These are phyloP conservation scores for Bradypodion pumilum DNA, from an alignment of 2,797 vertebrate genomes.

Conservation along the genomic window DNA sequence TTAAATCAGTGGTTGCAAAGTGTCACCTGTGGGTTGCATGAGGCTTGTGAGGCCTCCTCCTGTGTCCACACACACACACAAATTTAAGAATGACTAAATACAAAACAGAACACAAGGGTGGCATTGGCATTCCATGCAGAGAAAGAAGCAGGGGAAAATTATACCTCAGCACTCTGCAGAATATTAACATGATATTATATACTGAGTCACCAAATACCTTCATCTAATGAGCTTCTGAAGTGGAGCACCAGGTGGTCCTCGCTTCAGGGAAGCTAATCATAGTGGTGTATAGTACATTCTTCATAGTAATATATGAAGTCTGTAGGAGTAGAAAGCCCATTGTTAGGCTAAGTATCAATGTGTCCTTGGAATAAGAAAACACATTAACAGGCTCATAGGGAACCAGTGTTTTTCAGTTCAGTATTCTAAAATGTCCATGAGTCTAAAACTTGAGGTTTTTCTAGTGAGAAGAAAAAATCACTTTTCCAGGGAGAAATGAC, in stretches of 20 bases:
- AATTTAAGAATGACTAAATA: not conserved
- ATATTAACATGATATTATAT: conserved; percentile 22
- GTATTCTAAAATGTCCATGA: not conserved
- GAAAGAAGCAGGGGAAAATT: not conserved
- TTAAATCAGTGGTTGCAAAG: no score
- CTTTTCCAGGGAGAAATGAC: not conserved
- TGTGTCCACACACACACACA: no score
- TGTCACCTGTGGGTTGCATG: no score
- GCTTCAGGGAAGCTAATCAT: not conserved
- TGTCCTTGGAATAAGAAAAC: not conserved
- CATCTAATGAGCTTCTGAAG: conserved; percentile 41
- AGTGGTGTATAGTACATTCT: fast-evolving
- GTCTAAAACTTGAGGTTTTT: not conserved
- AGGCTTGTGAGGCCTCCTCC: no score
- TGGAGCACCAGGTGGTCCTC: conserved; percentile 38
- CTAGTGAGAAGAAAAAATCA: not conserved
- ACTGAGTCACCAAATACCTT: conserved; percentile 42
- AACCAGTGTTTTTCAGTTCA: not conserved
- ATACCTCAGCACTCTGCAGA: not conserved
- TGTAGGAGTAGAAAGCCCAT: not conserved
- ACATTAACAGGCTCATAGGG: not conserved
- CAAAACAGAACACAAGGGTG: fast-evolving
- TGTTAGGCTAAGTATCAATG: not conserved
- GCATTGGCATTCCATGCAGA: not conserved
- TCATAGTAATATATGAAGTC: not conserved